A percentile compares a stretch with the other conserved stretches of the same genome.
These are phyloP conservation scores for Calameuta pallipes DNA, from an alignment of 2,888 invertebrate genomes.

Conservation along the genomic window DNA sequence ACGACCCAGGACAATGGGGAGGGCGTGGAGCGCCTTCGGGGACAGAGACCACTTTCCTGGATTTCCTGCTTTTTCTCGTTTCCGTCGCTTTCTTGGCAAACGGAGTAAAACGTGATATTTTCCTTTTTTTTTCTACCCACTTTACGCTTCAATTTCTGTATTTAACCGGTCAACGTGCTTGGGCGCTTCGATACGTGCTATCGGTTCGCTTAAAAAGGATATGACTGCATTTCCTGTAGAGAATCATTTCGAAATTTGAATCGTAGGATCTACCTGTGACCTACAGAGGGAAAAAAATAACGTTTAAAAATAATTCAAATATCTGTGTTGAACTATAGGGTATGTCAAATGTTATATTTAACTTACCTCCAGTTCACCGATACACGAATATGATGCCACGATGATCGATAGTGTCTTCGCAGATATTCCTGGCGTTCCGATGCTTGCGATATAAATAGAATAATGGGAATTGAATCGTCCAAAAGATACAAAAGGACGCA, in stretches of 20 bases:
- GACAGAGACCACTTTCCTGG: neutral
- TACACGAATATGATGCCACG: neutral
- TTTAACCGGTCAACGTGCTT: neutral
- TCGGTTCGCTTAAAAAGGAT: neutral
- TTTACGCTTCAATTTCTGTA: neutral
- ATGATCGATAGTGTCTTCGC: neutral
- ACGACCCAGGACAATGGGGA: neutral
- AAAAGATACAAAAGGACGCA: neutral
- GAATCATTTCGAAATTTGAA: neutral
- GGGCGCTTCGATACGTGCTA: neutral
- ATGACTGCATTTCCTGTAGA: neutral
- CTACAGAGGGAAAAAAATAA: neutral
- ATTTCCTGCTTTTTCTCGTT: neutral
- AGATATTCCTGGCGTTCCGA: neutral
- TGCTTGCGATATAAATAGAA: neutral
- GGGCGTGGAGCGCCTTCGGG: neutral
- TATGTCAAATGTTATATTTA: neutral
- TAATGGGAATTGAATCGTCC: neutral
- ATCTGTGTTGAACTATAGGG: neutral
- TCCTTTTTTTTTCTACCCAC: slow-evolving; percentile 6
- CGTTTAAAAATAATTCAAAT: neutral
- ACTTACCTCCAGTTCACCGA: neutral
- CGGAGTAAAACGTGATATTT: neutral
- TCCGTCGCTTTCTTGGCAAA: neutral
- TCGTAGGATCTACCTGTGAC: neutral